phyloP scores from a whole-genome alignment of 2,113 vertebrate genomes.

The Oncorhynchus tshawytscha region DNA sequence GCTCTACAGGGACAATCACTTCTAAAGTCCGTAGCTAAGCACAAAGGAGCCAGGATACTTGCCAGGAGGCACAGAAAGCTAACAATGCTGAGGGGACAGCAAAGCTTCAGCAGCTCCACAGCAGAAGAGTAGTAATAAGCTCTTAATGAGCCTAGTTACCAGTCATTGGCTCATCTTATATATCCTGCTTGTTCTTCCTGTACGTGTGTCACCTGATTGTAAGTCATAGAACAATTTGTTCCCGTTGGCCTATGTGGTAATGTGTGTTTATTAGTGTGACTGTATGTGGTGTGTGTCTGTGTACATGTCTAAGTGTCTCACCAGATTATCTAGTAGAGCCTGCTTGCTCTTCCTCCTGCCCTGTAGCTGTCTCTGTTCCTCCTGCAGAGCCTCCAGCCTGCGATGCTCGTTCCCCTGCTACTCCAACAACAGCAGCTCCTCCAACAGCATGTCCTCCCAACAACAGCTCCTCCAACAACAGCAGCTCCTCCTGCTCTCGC shows the following conservation, averaged over 20 bases:
- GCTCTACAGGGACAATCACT: constrained; percentile 64
- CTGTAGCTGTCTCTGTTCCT: constrained; percentile 89
- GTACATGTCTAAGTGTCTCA: constrained; percentile 58
- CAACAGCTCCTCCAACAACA: constrained; percentile 87
- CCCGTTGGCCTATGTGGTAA: background rate
- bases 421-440: constrained; percentile 89
- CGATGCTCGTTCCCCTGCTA: constrained; percentile 85
- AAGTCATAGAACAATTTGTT: background rate
- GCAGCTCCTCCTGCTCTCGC: constrained; percentile 77
- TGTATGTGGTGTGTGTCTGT: constrained; percentile 5
- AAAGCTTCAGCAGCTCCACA: constrained; percentile 10
- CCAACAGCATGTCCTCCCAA: constrained; percentile 81
- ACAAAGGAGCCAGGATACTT: constrained; percentile 68
- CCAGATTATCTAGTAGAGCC: constrained; percentile 92
- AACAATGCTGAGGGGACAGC: constrained; percentile 50
- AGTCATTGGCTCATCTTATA: too few species aligned
- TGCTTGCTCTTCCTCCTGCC: constrained; percentile 94
- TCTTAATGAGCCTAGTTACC: constrained; percentile 60
- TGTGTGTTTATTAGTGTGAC: background rate
- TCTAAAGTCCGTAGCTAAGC: constrained; percentile 65
- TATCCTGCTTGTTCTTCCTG: too few species aligned
- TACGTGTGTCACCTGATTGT: background rate
- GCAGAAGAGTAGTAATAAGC: constrained; percentile 65
- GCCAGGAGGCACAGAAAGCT: constrained; percentile 61
- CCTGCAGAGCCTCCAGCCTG: constrained; percentile 84